These are phyloP conservation scores for Caloenas nicobarica DNA, from an alignment of 2,113 vertebrate genomes.

Conservation along the genomic window DNA sequence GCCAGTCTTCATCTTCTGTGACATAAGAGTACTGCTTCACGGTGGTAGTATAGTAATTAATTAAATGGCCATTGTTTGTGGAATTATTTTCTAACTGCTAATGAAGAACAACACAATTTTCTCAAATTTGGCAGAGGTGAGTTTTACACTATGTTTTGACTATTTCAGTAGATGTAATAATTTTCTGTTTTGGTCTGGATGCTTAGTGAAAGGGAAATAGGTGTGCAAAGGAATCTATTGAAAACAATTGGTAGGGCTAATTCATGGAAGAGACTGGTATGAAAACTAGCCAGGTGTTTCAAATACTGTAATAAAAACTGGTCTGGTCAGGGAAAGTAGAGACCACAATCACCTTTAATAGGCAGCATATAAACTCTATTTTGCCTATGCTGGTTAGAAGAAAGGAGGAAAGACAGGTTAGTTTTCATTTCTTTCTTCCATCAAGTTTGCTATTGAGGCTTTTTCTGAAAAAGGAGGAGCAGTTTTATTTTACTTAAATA, in stretches of 20 bases:
- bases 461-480: not conserved
- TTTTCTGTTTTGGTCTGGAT: not conserved
- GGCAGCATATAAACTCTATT: not conserved
- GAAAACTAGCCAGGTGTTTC: not conserved
- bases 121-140: not conserved
- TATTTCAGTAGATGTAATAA: not conserved
- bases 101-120: not conserved
- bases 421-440: not conserved
- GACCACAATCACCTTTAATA: not conserved
- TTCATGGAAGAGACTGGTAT: not conserved
- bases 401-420: not conserved
- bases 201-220: not conserved
- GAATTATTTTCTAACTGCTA: not conserved
- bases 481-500: not conserved
- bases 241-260: not conserved
- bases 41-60: not conserved
- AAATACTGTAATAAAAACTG: not conserved
- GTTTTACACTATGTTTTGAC: not conserved
- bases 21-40: not conserved
- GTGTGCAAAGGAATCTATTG: not conserved
- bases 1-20: not conserved
- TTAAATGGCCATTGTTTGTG: not conserved
- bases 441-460: not conserved
- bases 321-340: not conserved
- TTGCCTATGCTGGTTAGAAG: not conserved